phyloP scores from a whole-genome alignment of 2,113 vertebrate species.

The Ceyx melanurus region DNA sequence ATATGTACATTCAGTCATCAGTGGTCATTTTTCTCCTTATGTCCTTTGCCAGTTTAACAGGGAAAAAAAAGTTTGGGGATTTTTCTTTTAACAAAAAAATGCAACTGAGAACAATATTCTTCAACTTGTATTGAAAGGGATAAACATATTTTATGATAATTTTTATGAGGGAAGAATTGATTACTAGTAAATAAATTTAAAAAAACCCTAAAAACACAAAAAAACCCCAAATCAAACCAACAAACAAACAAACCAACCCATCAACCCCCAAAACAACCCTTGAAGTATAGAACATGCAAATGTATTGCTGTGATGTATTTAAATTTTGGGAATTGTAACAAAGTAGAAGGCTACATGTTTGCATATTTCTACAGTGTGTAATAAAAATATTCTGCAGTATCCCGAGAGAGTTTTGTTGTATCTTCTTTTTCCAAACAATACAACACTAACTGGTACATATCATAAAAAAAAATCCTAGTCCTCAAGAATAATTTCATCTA shows the following conservation, averaged over 20 bases:
- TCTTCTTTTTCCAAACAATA: not conserved
- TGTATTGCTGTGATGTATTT: not conserved
- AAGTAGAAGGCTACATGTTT: not conserved
- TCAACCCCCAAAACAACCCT: too few relatives aligned
- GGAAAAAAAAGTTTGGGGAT: not conserved
- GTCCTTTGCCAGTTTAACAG: not conserved
- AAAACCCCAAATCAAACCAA: too few relatives aligned
- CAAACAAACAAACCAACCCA: too few relatives aligned
- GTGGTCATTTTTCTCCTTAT: not conserved
- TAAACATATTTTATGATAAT: not conserved
- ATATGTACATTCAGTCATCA: not conserved
- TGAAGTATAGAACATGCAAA: not conserved
- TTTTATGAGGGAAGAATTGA: not conserved
- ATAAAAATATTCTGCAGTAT: not conserved
- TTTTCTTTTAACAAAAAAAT: not conserved
- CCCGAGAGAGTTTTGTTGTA: not conserved
- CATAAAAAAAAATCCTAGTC: not conserved
- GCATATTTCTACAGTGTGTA: not conserved
- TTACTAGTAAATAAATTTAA: not conserved
- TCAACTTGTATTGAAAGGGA: not conserved
- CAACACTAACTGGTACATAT: fast-evolving
- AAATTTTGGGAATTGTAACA: not conserved
- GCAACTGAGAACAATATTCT: not conserved
- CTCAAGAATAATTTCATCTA: not conserved
- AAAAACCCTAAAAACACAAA: not conserved